Conservation (phyloP, 2,888 invertebrate species). For the Serripes groenlandicus region DNA sequence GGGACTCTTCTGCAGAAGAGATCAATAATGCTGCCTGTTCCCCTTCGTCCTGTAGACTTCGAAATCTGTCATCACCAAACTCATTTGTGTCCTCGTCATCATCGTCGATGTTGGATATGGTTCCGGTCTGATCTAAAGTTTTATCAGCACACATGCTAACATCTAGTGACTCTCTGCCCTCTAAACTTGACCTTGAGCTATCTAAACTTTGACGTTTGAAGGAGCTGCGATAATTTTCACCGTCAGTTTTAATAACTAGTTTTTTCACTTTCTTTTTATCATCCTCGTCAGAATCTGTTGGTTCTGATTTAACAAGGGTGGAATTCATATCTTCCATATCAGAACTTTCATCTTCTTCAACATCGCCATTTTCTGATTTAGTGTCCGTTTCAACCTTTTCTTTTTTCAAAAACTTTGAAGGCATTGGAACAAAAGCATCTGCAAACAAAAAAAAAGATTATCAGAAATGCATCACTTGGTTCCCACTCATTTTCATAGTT, state of each 20-base stretch:
- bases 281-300: slow-evolving; percentile 3
- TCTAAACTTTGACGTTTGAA: slow-evolving; percentile 59
- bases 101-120: not conserved
- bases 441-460: slow-evolving; percentile 16
- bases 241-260: slow-evolving; percentile 76
- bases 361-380: not conserved
- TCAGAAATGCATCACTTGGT: no score
- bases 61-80: slow-evolving; percentile 31
- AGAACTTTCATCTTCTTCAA: not conserved
- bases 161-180: slow-evolving; percentile 25
- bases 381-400: not conserved
- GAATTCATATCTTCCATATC: not conserved
- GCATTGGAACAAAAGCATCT: slow-evolving; percentile 78
- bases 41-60: slow-evolving; percentile 43
- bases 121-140: not conserved
- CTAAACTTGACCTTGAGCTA: slow-evolving; percentile 40
- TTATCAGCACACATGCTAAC: not conserved
- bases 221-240: slow-evolving; percentile 74
- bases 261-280: slow-evolving; percentile 61
- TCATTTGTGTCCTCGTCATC: slow-evolving; percentile 56
- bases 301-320: not conserved
- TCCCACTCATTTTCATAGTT: no score
- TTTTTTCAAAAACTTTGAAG: slow-evolving; percentile 63
- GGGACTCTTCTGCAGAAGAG: slow-evolving; percentile 60
- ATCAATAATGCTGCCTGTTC: slow-evolving; percentile 47